Evolutionary conservation across 1,140 invertebrate species (phyloP).

Genomic region (Hycleus phaleratus): DNA sequence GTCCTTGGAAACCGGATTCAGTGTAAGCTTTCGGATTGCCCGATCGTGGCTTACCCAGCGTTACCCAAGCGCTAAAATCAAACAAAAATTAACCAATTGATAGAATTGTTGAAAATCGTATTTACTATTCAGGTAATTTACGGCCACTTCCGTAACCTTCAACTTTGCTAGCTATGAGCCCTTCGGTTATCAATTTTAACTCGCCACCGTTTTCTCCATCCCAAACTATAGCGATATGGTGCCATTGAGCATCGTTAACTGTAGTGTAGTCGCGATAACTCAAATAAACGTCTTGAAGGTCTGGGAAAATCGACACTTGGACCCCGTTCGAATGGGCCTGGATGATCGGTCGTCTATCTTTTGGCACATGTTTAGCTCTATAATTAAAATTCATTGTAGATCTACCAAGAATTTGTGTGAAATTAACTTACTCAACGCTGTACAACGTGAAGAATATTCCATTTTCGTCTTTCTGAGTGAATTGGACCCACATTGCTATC

Average conservation of each 20-base stretch:
- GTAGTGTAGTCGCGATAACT: conserved; percentile 87
- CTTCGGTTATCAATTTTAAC: conserved; percentile 84
- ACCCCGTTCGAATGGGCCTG: conserved; percentile 87
- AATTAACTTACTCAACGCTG: conserved; percentile 59
- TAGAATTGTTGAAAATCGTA: neutral
- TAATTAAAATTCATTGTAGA: conserved; percentile 17
- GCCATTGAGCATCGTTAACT: conserved; percentile 94
- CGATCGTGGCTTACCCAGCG: conserved; percentile 78
- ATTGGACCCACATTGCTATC: conserved; percentile 93
- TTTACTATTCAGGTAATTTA: conserved; percentile 69
- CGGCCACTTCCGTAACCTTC: conserved; percentile 76
- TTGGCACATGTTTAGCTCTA: conserved; percentile 70
- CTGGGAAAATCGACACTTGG: conserved; percentile 79
- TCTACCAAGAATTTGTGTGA: neutral
- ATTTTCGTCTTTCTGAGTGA: conserved; percentile 77
- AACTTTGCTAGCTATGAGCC: conserved; percentile 82
- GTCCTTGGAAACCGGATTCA: conserved; percentile 88
- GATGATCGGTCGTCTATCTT: conserved; percentile 68
- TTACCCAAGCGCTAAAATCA: conserved; percentile 75
- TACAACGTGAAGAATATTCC: conserved; percentile 93
- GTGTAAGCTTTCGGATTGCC: conserved; percentile 66
- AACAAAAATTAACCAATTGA: conserved; percentile 7
- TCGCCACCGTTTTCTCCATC: conserved; percentile 76
- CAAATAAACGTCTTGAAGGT: conserved; percentile 82
- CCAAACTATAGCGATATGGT: conserved; percentile 92